Evolutionary conservation across 2,888 invertebrate species (phyloP).

Genomic region (Chouioia cunea): DNA sequence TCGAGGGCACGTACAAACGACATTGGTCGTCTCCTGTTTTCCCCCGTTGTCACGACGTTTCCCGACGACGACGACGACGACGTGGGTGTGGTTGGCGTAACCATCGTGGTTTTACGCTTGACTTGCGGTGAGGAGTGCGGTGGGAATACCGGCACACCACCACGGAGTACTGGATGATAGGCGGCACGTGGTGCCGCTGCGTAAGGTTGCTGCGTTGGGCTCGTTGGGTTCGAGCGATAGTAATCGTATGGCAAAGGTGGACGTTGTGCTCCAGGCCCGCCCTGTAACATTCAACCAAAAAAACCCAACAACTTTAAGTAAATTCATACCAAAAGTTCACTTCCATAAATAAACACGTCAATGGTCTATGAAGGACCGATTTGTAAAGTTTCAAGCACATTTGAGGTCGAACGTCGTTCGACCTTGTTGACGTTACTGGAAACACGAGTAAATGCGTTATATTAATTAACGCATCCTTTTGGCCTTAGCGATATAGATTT

Average conservation of each 20-base stretch:
- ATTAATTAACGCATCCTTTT: too few relatives aligned
- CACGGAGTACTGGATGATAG: slow-evolving; percentile 76
- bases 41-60: slow-evolving; percentile 64
- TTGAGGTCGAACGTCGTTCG: too few relatives aligned
- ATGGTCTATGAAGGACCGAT: too few relatives aligned
- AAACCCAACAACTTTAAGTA: too few relatives aligned
- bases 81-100: slow-evolving; percentile 68
- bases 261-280: slow-evolving; percentile 41
- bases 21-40: slow-evolving; percentile 79
- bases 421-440: too few relatives aligned
- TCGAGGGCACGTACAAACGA: slow-evolving; percentile 91
- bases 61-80: slow-evolving; percentile 64
- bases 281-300: slow-evolving; percentile 17
- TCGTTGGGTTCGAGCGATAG: slow-evolving; percentile 81
- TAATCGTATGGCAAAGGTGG: slow-evolving; percentile 67
- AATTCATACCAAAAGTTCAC: too few relatives aligned
- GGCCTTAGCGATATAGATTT: neutral
- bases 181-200: slow-evolving; percentile 67
- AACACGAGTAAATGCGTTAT: too few relatives aligned
- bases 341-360: too few relatives aligned
- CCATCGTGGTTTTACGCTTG: slow-evolving; percentile 58
- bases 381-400: too few relatives aligned
- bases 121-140: slow-evolving; percentile 66
- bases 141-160: slow-evolving; percentile 80
- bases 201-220: slow-evolving; percentile 75